These are phyloP conservation scores for Cryptus armator DNA, from an alignment of 2,888 invertebrate genomes.

Conservation along the genomic window DNA sequence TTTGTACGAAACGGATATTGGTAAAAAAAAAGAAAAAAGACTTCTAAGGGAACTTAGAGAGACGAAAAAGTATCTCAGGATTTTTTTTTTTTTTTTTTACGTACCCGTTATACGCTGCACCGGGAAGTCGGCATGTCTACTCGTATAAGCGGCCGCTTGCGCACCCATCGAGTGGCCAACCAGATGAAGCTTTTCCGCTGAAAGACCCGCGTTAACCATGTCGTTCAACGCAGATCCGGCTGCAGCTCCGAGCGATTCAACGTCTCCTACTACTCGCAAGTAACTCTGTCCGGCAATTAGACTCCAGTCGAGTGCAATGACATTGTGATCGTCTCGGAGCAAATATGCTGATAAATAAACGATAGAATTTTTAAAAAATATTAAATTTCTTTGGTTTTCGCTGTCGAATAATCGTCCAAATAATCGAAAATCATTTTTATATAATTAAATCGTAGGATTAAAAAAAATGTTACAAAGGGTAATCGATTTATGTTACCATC, in stretches of 20 bases:
- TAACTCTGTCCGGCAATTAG: slow-evolving; percentile 85
- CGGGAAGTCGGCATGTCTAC: slow-evolving; percentile 69
- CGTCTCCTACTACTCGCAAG: slow-evolving; percentile 73
- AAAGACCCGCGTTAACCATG: slow-evolving; percentile 71
- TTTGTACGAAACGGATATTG: neutral
- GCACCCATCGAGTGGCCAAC: slow-evolving; percentile 80
- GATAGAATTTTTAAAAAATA: neutral
- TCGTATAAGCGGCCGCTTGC: slow-evolving; percentile 76
- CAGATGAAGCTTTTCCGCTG: slow-evolving; percentile 73
- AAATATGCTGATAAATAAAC: slow-evolving; percentile 80
- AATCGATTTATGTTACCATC: slow-evolving; percentile 70
- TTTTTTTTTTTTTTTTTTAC: slow-evolving; percentile 12
- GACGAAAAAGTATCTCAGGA: neutral
- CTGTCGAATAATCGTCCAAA: too few species aligned
- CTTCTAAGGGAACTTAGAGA: neutral
- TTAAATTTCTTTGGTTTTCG: too few species aligned
- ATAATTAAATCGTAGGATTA: too few species aligned
- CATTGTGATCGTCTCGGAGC: slow-evolving; percentile 83
- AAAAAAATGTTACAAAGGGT: too few species aligned
- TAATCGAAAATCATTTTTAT: too few species aligned
- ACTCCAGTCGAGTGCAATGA: slow-evolving; percentile 85
- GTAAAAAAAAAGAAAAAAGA: neutral
- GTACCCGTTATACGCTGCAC: slow-evolving; percentile 77
- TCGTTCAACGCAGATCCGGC: slow-evolving; percentile 73
- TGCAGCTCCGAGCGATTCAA: slow-evolving; percentile 68